A percentile compares a stretch with the other conserved stretches of the same genome.
Conservation (phyloP, 2,113 vertebrate genomes). For the Salminus brasiliensis region DNA sequence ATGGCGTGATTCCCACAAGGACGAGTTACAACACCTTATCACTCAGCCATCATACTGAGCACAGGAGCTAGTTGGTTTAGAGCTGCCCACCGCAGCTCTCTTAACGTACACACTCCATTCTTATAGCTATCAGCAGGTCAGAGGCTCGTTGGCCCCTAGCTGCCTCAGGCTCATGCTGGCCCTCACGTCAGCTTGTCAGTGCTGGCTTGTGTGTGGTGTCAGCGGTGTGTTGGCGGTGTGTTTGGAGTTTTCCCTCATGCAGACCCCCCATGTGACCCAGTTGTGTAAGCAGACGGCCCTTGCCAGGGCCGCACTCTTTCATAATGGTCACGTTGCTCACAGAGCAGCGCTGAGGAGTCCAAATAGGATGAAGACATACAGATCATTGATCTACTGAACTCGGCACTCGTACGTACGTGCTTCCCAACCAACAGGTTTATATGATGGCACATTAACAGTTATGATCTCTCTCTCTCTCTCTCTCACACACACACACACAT, state of each 20-base stretch:
- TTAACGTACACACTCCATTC: slow-evolving; percentile 20
- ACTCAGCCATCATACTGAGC: neutral
- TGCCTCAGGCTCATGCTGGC: slow-evolving; percentile 16
- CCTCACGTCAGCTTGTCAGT: neutral
- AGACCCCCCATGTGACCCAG: slow-evolving; percentile 33
- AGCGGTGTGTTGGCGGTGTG: slow-evolving; percentile 27
- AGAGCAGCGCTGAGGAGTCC: slow-evolving; percentile 1
- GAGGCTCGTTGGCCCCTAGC: slow-evolving; percentile 22
- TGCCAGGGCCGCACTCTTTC: slow-evolving; percentile 24
- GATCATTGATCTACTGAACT: slow-evolving; percentile 15
- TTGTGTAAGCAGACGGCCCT: slow-evolving; percentile 44
- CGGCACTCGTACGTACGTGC: too few relatives aligned
- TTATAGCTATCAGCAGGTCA: slow-evolving; percentile 37
- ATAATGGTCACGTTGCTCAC: slow-evolving; percentile 40
- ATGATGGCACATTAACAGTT: slow-evolving; percentile 4
- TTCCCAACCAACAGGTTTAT: neutral
- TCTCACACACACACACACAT: neutral
- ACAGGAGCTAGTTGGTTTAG: neutral
- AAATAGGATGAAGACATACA: slow-evolving; percentile 15
- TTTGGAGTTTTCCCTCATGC: slow-evolving; percentile 26
- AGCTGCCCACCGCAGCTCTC: neutral
- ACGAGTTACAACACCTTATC: neutral
- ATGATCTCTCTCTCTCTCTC: neutral
- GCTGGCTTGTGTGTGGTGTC: slow-evolving; percentile 27
- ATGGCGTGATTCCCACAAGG: too few relatives aligned